Percentiles rank a stretch among this genome's conserved stretches.
Evolutionary conservation across 2,797 vertebrate species (phyloP).

Genomic region (Salarias fasciatus): DNA sequence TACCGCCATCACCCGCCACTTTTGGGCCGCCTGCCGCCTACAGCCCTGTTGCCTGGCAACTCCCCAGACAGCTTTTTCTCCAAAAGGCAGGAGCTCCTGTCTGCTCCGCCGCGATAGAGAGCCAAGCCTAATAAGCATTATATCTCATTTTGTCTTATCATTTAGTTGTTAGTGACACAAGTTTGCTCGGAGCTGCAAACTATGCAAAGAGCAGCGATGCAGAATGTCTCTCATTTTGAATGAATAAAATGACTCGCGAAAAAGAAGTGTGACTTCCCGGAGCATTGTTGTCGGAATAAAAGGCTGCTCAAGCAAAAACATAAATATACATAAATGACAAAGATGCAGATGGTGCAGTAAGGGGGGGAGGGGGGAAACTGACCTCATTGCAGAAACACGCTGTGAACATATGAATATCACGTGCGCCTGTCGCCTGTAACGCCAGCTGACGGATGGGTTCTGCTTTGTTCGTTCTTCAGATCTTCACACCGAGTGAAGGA

Average conservation of each 20-base stretch:
- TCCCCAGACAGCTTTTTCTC: constrained; percentile 72
- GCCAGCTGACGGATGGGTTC: neutral
- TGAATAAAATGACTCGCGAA: constrained; percentile 51
- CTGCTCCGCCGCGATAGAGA: constrained; percentile 69
- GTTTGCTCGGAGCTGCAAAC: constrained; percentile 53
- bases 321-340: constrained; percentile 34
- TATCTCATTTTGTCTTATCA: constrained; percentile 71
- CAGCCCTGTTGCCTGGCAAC: constrained; percentile 83
- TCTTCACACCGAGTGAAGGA: neutral
- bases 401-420: neutral
- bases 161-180: constrained; percentile 69
- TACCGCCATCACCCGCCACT: constrained; percentile 56
- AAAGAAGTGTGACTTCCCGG: constrained; percentile 47
- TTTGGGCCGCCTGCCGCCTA: constrained; percentile 62
- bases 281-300: constrained; percentile 48
- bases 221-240: constrained; percentile 55
- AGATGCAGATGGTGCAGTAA: constrained; percentile 24
- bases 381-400: neutral
- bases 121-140: constrained; percentile 67
- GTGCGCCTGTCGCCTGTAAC: neutral
- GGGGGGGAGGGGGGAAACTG: neutral
- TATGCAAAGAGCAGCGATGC: constrained; percentile 55
- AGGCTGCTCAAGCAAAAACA: constrained; percentile 31
- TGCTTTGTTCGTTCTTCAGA: neutral
- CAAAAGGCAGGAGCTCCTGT: constrained; percentile 56